Evolutionary conservation across 2,888 invertebrate species (phyloP), one percentile per base, ranked within the genome.

Genomic region (Liodrosophila aerea): DNA sequence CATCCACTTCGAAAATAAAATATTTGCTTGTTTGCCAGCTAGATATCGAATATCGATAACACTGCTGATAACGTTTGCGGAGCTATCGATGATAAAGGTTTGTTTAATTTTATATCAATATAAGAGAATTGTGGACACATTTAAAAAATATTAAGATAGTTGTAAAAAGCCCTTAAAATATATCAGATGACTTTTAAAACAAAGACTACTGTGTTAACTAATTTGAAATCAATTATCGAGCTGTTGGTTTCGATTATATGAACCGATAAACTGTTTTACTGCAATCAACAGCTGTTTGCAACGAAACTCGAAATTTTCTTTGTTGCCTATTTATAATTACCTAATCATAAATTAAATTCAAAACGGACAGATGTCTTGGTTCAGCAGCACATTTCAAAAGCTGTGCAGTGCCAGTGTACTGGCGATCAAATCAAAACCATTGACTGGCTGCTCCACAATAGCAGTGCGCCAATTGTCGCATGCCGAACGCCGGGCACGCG

Each of bases 381-480:
- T 83, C 1, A 59, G 47, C 11, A 67, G 37, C 12, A 61, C 68
- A 13, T 62, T 85, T 46, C 72, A 77, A 27, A 84, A 62, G 37
- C 36, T 84, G 8, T 67, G 64, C 31, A 49, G 37, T 12, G 50
- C 34, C 2, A 45, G 68, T 4, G 8, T 61, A 1, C 16, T 61
- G 1, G 54, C 49, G 31, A 50, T 40, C 3, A 60, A 7, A 13
- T 13, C 15, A 5, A 65, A 54, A 13, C 13, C 63, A 0, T 2
- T 61, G 1, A 9, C 22, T 5, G 9, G 37, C 4, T 18, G 36
- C 7, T 7, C 51, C 2, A 47, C 68, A 0, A 45, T 68, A 93
- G 94, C 68, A 93, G 94, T 88, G 92, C 94, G 90, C 91, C 93
- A 52, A 92, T 93, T 58, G 92, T 92, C 90, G 74, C 91, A 64